Evolutionary conservation across 1,140 invertebrate genomes (phyloP).

Genomic region (Tetraneura akinire): DNA sequence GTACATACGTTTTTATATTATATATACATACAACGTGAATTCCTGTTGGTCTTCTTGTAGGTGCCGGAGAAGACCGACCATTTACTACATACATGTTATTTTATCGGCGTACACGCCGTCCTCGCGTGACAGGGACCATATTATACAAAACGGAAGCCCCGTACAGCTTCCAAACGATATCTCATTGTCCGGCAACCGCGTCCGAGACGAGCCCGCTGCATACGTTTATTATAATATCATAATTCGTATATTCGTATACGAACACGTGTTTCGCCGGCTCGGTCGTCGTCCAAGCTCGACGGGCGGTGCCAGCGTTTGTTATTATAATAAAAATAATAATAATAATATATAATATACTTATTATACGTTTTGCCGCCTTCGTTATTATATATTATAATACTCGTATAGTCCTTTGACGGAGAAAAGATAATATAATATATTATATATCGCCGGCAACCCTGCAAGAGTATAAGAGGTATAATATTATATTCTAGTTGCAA

Average conservation of each 20-base stretch:
- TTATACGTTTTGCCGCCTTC: not conserved
- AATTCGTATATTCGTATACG: not conserved
- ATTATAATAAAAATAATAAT: not conserved
- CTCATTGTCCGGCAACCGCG: not conserved
- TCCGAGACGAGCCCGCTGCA: not conserved
- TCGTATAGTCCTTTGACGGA: not conserved
- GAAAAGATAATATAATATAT: too few species aligned
- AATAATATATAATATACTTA: not conserved
- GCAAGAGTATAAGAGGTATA: too few species aligned
- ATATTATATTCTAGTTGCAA: not conserved
- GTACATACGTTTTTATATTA: too few species aligned
- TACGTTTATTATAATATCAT: not conserved
- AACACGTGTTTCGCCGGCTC: conserved; percentile 25
- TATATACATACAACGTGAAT: too few species aligned
- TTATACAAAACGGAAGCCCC: too few species aligned
- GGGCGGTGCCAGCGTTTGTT: conserved; percentile 6
- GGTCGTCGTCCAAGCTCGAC: not conserved
- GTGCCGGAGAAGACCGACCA: too few species aligned
- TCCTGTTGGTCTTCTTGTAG: too few species aligned
- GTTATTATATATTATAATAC: not conserved
- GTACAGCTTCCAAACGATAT: not conserved
- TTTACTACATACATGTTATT: too few species aligned
- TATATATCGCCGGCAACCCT: too few species aligned
- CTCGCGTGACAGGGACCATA: too few species aligned
- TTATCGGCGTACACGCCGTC: too few species aligned